Base-by-base conservation (phyloP, 2,888 invertebrate genomes). In the Limnephilus marmoratus region DNA sequence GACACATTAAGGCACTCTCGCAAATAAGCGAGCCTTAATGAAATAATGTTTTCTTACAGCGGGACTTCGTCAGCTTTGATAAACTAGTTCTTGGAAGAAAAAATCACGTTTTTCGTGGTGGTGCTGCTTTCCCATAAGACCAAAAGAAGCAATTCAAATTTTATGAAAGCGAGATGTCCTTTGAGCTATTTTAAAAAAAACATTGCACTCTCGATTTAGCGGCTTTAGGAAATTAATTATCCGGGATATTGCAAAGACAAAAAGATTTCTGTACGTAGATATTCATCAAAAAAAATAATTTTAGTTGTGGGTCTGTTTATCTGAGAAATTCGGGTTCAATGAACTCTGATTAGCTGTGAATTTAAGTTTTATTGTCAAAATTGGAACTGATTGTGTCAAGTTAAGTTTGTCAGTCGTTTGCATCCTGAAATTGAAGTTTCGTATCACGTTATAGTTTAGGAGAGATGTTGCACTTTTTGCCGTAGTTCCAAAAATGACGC, bases 101-200 rank as follows among this genome's bases (percentile, higher is more conserved):
- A 91, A 49, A 87, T 91, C 91, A 93, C 93, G 91, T 93, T 41
- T 83, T 91, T 34, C 49, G 68, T 24, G 68, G 68, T 68, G 68
- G 68, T 68, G 9, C 24, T 68, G 68, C 90, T 68, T 90, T 92
- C 86, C 91, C 91, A 83, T 85, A n/a, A 82, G 93, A 90, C 91
- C 90, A 91, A 93, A 91, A 90, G 89, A 89, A 87, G 90, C 90
- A 80, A 91, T 93, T 91, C 90, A 93, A 93, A 82, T 85, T 90
- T 91, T 90, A 82, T 81, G 91, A 83, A 85, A 88, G 88, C 91
- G 80, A 93, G 91, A 91, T 91, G 87, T 90, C 90, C 91, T 90
- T 91, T 91, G 91, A 93, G 91, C 83, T 83, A 90, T 93, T 90
- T 80, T 91, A 90, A 91, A 92, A 91, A 92, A 88, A 90, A 90